Evolutionary conservation across 1,140 invertebrate genomes (phyloP).

Genomic region (Diabrotica undecimpunctata): DNA sequence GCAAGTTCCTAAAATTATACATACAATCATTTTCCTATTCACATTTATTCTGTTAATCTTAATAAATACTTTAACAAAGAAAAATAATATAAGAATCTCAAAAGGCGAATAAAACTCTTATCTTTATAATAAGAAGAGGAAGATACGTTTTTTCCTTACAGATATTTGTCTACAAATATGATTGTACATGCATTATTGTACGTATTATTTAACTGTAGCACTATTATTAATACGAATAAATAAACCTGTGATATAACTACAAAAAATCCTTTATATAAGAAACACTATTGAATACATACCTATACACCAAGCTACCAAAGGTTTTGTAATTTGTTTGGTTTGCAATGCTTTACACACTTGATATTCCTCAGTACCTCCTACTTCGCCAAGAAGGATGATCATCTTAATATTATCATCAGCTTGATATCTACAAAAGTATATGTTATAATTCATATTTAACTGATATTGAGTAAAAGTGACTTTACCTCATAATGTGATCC

Average conservation of each 20-base stretch:
- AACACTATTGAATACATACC: conserved; percentile 50
- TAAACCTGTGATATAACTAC: too few relatives aligned
- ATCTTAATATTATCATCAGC: conserved; percentile 82
- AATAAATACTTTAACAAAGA: background rate
- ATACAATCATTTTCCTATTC: background rate
- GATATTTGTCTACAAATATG: too few relatives aligned
- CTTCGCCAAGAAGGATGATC: conserved; percentile 94
- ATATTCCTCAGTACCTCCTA: conserved; percentile 99
- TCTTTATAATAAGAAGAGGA: too few relatives aligned
- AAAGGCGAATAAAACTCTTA: too few relatives aligned
- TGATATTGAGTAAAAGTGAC: background rate
- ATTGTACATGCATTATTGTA: too few relatives aligned
- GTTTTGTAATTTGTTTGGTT: conserved; percentile 82
- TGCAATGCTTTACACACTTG: conserved; percentile 89
- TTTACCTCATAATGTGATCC: conserved; percentile 87
- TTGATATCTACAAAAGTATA: conserved; percentile 53
- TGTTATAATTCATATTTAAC: background rate
- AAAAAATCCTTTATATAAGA: too few relatives aligned
- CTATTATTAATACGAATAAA: too few relatives aligned
- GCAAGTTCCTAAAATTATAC: conserved; percentile 37
- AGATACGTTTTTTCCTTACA: too few relatives aligned
- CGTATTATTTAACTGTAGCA: too few relatives aligned
- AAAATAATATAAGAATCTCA: conserved; percentile 48
- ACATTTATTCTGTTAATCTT: background rate
- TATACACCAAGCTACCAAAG: conserved; percentile 97